phyloP scores from a whole-genome alignment of 2,888 invertebrate species.

The Heteromurus nitidus region DNA sequence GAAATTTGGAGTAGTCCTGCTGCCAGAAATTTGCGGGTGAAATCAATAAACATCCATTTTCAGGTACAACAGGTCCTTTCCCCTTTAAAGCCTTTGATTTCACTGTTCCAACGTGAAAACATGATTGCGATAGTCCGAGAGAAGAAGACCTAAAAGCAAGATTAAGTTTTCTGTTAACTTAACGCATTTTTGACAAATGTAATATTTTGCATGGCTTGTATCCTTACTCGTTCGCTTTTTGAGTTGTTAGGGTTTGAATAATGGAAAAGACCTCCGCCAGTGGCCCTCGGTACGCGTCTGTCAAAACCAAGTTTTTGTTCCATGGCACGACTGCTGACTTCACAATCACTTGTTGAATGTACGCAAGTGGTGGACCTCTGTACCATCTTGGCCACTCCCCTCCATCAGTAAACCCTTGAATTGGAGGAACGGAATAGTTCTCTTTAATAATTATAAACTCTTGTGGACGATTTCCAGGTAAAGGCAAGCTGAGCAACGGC shows the following conservation, averaged over 20 bases:
- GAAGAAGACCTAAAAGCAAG: not conserved
- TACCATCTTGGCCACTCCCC: constrained; percentile 74
- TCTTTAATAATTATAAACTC: constrained; percentile 76
- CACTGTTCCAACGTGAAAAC: constrained; percentile 84
- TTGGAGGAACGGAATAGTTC: constrained; percentile 74
- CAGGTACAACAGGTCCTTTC: constrained; percentile 82
- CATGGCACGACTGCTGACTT: constrained; percentile 89
- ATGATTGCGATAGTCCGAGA: constrained; percentile 79
- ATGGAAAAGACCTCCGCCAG: constrained; percentile 92
- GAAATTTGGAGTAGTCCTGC: constrained; percentile 86
- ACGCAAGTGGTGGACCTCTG: constrained; percentile 77
- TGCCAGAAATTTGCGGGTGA: constrained; percentile 97
- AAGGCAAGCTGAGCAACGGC: constrained; percentile 88
- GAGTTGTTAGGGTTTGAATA: constrained; percentile 78
- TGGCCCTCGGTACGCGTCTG: constrained; percentile 94
- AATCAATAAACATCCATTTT: constrained; percentile 92
- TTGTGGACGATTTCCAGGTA: constrained; percentile 92
- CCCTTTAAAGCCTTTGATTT: constrained; percentile 81
- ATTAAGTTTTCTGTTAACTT: not conserved
- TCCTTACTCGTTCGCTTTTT: constrained; percentile 79
- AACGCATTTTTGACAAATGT: not conserved
- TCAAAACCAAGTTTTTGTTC: constrained; percentile 86
- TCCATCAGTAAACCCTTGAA: constrained; percentile 63
- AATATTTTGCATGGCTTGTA: not conserved
- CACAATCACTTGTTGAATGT: constrained; percentile 77